These are phyloP conservation scores for Rhinopomastus cyanomelas DNA, from an alignment of 2,113 vertebrate genomes.

Conservation along the genomic window DNA sequence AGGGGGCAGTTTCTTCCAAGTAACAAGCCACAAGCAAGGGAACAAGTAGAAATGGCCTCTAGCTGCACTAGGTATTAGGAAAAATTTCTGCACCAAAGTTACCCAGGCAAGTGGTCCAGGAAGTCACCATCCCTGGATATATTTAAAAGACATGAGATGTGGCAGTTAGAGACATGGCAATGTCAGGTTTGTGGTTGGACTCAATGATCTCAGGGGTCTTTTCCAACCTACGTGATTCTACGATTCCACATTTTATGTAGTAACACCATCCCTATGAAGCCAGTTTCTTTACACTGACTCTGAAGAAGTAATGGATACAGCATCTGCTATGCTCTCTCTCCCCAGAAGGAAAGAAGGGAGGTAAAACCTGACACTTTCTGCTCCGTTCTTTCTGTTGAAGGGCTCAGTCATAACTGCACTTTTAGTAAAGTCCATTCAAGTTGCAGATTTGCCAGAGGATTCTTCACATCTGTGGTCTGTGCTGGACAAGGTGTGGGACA, in stretches of 20 bases:
- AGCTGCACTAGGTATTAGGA: neutral
- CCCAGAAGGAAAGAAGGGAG: neutral
- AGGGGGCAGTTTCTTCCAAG: neutral
- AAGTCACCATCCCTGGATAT: neutral
- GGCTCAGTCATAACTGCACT: neutral
- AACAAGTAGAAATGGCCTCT: neutral
- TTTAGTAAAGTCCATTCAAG: neutral
- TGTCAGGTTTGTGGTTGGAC: rapidly evolving
- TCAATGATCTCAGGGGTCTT: neutral
- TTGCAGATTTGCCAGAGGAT: neutral
- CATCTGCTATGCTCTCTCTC: neutral
- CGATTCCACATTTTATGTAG: neutral
- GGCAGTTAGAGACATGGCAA: neutral
- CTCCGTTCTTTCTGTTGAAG: neutral
- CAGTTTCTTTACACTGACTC: neutral
- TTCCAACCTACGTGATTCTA: neutral
- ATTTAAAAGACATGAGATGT: neutral
- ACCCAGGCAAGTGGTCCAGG: neutral
- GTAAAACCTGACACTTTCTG: neutral
- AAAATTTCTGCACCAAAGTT: neutral
- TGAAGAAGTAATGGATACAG: neutral
- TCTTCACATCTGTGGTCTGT: neutral
- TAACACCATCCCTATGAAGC: neutral
- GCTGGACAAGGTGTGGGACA: neutral
- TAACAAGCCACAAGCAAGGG: neutral